These are phyloP conservation scores for Bombus pascuorum DNA, from an alignment of 1,140 invertebrate species.

Conservation along the genomic window DNA sequence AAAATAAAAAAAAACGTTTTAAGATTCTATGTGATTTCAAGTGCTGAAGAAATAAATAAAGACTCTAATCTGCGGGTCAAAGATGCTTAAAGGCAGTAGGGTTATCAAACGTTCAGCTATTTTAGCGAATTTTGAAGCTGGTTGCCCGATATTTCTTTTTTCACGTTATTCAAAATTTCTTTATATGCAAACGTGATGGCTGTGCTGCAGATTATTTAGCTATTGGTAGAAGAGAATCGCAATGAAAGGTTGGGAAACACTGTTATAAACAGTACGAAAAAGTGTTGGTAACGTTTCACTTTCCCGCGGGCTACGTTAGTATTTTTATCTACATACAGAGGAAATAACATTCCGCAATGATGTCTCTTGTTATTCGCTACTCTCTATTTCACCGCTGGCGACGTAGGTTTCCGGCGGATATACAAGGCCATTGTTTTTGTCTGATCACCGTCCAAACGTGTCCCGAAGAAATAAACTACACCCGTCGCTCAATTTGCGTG, in stretches of 20 bases:
- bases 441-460: constrained; percentile 16
- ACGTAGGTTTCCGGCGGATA: constrained; percentile 61
- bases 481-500: too few species aligned
- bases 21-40: too few species aligned
- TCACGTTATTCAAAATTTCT: neutral
- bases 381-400: constrained; percentile 45
- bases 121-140: too few species aligned
- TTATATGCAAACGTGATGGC: neutral
- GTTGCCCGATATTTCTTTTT: neutral
- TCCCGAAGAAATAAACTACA: constrained; percentile 18
- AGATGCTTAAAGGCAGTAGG: too few species aligned
- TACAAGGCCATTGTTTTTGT: constrained; percentile 71
- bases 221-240: neutral
- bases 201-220: neutral
- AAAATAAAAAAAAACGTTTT: too few species aligned
- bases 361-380: constrained; percentile 15
- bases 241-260: neutral
- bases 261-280: neutral
- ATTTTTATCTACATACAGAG: neutral
- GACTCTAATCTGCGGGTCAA: too few species aligned
- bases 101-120: too few species aligned
- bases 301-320: constrained; percentile 47
- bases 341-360: constrained; percentile 19
- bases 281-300: constrained; percentile 58
- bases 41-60: too few species aligned